phyloP scores from a whole-genome alignment of 2,797 vertebrate species.

The Sebastolobus altivelis region DNA sequence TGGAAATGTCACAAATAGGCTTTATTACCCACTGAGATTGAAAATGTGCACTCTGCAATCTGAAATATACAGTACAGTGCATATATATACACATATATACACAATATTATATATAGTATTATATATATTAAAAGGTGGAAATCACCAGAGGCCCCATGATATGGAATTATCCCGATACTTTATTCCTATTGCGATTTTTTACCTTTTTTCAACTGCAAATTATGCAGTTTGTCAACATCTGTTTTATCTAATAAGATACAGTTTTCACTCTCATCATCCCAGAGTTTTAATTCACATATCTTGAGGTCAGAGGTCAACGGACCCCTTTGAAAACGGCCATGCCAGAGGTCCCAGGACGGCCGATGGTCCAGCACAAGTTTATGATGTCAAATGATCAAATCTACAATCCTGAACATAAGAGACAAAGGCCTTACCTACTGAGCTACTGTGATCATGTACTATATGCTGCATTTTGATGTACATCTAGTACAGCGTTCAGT shows the following conservation, averaged over 20 bases:
- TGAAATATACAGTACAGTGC: slow-evolving; percentile 4
- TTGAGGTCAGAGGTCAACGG: too few relatives aligned
- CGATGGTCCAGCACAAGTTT: not conserved
- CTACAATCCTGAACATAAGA: not conserved
- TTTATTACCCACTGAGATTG: slow-evolving; percentile 46
- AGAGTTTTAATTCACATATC: too few relatives aligned
- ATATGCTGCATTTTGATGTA: not conserved
- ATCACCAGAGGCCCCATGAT: too few relatives aligned
- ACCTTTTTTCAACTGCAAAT: too few relatives aligned
- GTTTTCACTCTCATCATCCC: too few relatives aligned
- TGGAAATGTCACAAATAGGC: slow-evolving; percentile 69
- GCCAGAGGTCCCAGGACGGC: not conserved
- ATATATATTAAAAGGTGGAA: too few relatives aligned
- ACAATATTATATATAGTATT: too few relatives aligned
- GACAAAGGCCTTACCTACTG: not conserved
- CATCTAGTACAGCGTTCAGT: not conserved
- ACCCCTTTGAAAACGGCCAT: too few relatives aligned
- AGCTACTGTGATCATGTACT: slow-evolving; percentile 3
- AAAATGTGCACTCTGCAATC: slow-evolving; percentile 34
- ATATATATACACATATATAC: not conserved
- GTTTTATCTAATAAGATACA: too few relatives aligned
- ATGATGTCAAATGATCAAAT: slow-evolving; percentile 18
- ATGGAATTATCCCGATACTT: too few relatives aligned
- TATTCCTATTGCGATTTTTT: too few relatives aligned
- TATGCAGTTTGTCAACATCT: too few relatives aligned